Conservation (phyloP, 1,140 invertebrate species). For the Macrobrachium nipponense region DNA sequence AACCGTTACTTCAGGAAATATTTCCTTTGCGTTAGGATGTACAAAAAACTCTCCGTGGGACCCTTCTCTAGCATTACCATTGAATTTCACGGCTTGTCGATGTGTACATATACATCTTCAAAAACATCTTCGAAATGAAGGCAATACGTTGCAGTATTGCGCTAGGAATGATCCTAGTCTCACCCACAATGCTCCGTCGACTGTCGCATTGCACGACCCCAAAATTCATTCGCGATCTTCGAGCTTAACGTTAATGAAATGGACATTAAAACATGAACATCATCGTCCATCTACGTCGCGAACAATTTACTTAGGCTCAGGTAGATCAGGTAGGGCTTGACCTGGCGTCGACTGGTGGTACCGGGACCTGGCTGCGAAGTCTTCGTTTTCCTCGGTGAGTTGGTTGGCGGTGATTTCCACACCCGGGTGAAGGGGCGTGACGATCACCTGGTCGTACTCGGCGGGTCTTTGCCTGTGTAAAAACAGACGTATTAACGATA, state of each 20-base stretch:
- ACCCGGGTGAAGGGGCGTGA: conserved; percentile 85
- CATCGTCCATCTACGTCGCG: background rate
- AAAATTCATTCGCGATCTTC: too few species aligned
- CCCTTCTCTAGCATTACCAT: too few species aligned
- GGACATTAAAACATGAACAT: background rate
- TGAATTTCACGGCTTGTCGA: too few species aligned
- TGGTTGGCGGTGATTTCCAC: conserved; percentile 85
- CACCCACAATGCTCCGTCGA: too few species aligned
- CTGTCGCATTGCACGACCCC: too few species aligned
- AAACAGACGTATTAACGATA: background rate
- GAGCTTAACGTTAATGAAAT: too few species aligned
- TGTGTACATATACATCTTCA: too few species aligned
- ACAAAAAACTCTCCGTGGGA: too few species aligned
- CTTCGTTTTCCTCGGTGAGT: conserved; percentile 94
- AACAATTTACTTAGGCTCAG: background rate
- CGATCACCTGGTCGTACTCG: conserved; percentile 90
- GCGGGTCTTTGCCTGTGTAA: conserved; percentile 61
- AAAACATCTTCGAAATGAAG: too few species aligned
- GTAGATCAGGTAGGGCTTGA: conserved; percentile 39
- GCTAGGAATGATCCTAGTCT: background rate
- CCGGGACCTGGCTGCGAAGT: conserved; percentile 88
- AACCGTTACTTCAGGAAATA: too few species aligned
- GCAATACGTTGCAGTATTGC: too few species aligned
- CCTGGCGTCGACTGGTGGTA: conserved; percentile 83
- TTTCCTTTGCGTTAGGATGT: too few species aligned